phyloP scores from a whole-genome alignment of 1,140 invertebrate species.

The Theocolax elegans region DNA sequence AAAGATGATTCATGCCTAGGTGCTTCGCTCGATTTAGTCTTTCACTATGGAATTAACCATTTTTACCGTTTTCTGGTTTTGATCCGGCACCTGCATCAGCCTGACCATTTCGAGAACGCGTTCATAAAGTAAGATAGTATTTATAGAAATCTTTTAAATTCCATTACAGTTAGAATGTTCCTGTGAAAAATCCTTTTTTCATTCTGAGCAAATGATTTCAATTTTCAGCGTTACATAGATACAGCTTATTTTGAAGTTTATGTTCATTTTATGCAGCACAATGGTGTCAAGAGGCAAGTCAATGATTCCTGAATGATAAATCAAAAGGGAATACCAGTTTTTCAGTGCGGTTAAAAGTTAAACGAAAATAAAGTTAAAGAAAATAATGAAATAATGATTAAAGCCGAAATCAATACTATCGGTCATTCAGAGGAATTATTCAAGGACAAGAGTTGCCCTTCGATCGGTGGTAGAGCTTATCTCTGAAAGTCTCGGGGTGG shows the following conservation, averaged over 20 bases:
- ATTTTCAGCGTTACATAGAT: neutral
- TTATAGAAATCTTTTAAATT: neutral
- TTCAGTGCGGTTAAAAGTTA: too few relatives aligned
- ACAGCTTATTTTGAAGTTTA: too few relatives aligned
- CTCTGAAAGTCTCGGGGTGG: too few relatives aligned
- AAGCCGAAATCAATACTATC: neutral
- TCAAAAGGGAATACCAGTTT: too few relatives aligned
- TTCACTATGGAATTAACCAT: slow-evolving; percentile 1
- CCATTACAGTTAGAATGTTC: slow-evolving; percentile 1
- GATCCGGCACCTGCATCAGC: neutral
- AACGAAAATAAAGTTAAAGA: too few relatives aligned
- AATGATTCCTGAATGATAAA: too few relatives aligned
- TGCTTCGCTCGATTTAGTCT: slow-evolving; percentile 18
- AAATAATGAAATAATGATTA: too few relatives aligned
- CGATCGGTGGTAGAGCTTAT: neutral
- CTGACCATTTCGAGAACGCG: neutral
- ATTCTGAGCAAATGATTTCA: neutral
- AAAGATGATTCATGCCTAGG: slow-evolving; percentile 20
- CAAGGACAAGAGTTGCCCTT: slow-evolving; percentile 1
- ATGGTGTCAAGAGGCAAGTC: too few relatives aligned
- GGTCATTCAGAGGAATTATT: slow-evolving; percentile 15
- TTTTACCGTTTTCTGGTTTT: neutral
- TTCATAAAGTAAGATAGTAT: slow-evolving; percentile 1
- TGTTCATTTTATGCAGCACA: too few relatives aligned
- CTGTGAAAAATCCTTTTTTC: neutral